Percentiles rank a stretch among this genome's conserved stretches.
Conservation (phyloP, 2,888 invertebrate genomes). For the Dichetophora obliterata region DNA sequence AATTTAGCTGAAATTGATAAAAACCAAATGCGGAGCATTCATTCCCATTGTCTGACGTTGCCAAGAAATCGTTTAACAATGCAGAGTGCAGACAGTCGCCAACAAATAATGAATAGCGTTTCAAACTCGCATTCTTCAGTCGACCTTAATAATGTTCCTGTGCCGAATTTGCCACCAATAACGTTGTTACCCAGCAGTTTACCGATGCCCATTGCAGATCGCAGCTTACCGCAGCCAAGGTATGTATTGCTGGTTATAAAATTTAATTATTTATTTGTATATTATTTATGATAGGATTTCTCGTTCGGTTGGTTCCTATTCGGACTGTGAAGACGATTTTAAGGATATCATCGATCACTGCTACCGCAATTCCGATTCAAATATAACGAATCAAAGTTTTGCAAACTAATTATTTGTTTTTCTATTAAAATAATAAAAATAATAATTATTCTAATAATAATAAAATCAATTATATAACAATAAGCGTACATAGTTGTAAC, state of each 20-base stretch:
- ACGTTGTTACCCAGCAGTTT: conserved; percentile 52
- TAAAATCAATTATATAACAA: background rate
- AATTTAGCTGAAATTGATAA: conserved; percentile 57
- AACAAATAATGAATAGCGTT: conserved; percentile 47
- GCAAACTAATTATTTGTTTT: conserved; percentile 26
- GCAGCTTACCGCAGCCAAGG: conserved; percentile 57
- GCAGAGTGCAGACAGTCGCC: conserved; percentile 31
- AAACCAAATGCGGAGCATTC: conserved; percentile 40
- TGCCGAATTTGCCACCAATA: conserved; percentile 50
- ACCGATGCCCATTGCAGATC: conserved; percentile 55
- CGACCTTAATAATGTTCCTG: conserved; percentile 62
- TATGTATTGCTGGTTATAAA: conserved; percentile 26
- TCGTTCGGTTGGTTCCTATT: conserved; percentile 67
- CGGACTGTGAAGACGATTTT: conserved; percentile 62
- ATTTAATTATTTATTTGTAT: background rate
- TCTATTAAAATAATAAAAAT: background rate
- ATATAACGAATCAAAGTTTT: conserved; percentile 53
- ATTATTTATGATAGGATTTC: conserved; percentile 54
- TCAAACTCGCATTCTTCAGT: conserved; percentile 65
- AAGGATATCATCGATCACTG: conserved; percentile 54
- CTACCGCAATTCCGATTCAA: conserved; percentile 64
- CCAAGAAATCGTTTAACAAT: conserved; percentile 37
- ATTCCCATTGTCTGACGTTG: conserved; percentile 30
- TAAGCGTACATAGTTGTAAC: background rate
- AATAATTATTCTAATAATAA: background rate